Base-by-base conservation (phyloP, 1,140 invertebrate genomes). In the Atta cephalotes region DNA sequence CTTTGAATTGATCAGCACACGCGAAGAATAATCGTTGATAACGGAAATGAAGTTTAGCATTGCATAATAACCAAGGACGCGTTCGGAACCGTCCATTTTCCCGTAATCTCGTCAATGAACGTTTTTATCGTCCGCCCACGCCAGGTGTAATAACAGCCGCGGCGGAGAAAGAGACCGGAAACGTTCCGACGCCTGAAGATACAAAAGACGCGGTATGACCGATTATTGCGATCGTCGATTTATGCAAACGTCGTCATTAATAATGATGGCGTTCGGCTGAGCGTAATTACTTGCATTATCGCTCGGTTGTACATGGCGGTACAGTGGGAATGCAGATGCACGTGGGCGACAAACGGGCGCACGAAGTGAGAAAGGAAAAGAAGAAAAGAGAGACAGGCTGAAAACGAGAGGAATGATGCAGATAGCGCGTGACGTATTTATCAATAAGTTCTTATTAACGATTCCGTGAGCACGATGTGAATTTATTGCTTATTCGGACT, bases 221-320 rank as follows among this genome's bases (percentile, higher is more conserved):
- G 66, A 88, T 88, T 80, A 74, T 51, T 62, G 68, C 68, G 87
- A 92, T 89, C 66, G 74, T 70, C 87, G 86, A 90, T 92, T 90
- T 88, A 89, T 89, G 87, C 88, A 90, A 88, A 88, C 85, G 90
- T 68, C 85, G 80, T 76, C 71, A 78, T 90, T 91, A 90, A 91
- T 91, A 90, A 90, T 53, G 68, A 66, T 90, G 79, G 88, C 89
- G 82, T 84, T 76, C 56, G 71, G 18, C 6, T 65, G 87, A 68
- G 88, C 82, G 86, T 90, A 91, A 92, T 92, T 92, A 91, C 86
- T 79, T 68, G 89, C 68, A 89, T 90, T 92, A 91, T 91, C 88
- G 68, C 58, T 84, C 70, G 79, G 62, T 84, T 79, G 63, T 70
- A 77, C 70, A 63, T 12, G 28, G 78, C 72, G 65, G 81, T 56